phyloP scores from a whole-genome alignment of 2,797 vertebrate species.

The Pantherophis vulpinus region DNA sequence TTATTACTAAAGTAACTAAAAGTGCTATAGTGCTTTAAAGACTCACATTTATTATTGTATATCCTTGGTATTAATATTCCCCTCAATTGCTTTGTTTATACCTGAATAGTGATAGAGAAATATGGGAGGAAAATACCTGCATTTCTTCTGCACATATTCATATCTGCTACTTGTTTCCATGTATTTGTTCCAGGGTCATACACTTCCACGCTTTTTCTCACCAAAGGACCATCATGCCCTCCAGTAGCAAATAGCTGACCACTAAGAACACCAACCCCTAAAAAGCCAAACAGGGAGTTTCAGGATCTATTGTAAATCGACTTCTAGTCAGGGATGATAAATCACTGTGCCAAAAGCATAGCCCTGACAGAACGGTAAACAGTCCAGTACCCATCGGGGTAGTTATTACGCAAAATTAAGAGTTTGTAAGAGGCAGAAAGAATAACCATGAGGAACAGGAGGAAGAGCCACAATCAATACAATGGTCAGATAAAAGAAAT shows the following conservation, averaged over 20 bases:
- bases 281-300: slow-evolving; percentile 35
- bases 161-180: slow-evolving; percentile 93
- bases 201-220: slow-evolving; percentile 96
- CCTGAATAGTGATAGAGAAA: neutral
- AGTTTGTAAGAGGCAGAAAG: neutral
- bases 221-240: slow-evolving; percentile 92
- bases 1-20: neutral
- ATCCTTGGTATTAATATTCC: neutral
- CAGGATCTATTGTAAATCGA: neutral
- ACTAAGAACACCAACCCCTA: slow-evolving; percentile 90
- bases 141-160: slow-evolving; percentile 97
- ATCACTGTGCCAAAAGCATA: neutral
- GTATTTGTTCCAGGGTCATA: slow-evolving; percentile 85
- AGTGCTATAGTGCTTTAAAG: neutral
- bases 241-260: slow-evolving; percentile 93
- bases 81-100: neutral
- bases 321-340: neutral
- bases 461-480: neutral
- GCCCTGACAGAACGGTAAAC: neutral
- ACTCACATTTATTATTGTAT: neutral
- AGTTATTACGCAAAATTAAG: neutral
- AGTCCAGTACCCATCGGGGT: neutral
- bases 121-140: slow-evolving; percentile 76
- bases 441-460: neutral
- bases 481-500: neutral